Evolutionary conservation across 2,113 vertebrate species (phyloP).

Genomic region (Coracopsis vasa): DNA sequence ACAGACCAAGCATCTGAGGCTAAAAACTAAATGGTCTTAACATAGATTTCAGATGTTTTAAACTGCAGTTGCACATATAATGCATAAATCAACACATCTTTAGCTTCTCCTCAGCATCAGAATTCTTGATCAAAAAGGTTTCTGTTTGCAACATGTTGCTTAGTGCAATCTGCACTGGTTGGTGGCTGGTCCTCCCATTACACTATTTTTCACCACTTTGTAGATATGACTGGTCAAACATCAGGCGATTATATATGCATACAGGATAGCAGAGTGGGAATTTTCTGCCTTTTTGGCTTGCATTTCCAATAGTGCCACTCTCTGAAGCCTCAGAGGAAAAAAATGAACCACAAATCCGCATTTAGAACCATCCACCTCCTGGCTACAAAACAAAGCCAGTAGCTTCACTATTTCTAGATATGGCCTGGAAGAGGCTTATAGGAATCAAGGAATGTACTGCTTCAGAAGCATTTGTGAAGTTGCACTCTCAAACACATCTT

Average conservation of each 20-base stretch:
- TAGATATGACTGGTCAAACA: not conserved
- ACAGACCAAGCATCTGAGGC: not conserved
- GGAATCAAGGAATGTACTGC: not conserved
- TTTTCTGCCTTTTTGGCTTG: not conserved
- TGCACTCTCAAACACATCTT: not conserved
- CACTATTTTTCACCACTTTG: not conserved
- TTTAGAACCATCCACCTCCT: not conserved
- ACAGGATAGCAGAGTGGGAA: not conserved
- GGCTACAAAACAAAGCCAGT: not conserved
- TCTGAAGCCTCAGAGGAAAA: not conserved
- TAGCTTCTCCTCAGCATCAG: not conserved
- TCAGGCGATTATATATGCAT: rapidly evolving
- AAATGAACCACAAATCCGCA: not conserved
- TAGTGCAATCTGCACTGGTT: not conserved
- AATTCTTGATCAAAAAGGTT: not conserved
- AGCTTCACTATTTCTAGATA: not conserved
- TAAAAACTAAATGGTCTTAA: not conserved
- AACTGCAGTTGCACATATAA: not conserved
- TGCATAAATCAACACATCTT: not conserved
- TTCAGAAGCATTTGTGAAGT: not conserved
- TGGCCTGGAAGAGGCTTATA: not conserved
- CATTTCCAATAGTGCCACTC: not conserved
- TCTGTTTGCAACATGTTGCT: not conserved
- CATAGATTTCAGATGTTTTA: not conserved
- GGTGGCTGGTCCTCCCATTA: rapidly evolving